Evolutionary conservation across 2,888 invertebrate genomes (phyloP), one percentile per base, ranked within the genome.

Genomic region (Furcula furcula): DNA sequence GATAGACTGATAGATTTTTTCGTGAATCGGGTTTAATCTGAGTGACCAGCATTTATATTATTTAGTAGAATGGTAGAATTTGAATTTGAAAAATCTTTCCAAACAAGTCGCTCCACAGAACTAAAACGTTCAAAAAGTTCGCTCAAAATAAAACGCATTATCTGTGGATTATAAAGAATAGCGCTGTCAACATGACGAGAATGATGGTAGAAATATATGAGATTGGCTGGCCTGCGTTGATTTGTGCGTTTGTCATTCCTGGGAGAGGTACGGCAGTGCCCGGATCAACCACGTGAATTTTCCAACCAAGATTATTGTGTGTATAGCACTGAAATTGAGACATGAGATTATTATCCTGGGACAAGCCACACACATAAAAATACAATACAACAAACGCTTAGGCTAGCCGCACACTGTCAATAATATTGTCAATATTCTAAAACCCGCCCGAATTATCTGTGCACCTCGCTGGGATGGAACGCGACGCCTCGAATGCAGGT

Each of bases 281-380:
- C 0, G 92, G 91, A 62, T 96, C 93, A 7, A 96, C 93, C 2
- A 97, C 94, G 75, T 95, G 92, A 56, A 97, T 97, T 77, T 96
- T 97, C 97, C 97, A 97, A 29, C 97, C 97, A 15, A 97, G 87
- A 75, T 96, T 95, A 52, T 93, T 94, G 86, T 97, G 97, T n/a
- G 94, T 94, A 85, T 95, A 97, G 79, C 97, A 97, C 97, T 97
- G 86, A 9, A 87, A 83, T 10, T 18, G 7, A 10, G 12, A 7
- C n/a, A n/a, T n/a, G n/a, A n/a, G n/a, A n/a, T n/a, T n/a, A n/a
- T n/a, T n/a, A n/a, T n/a, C n/a, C n/a, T n/a, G n/a, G n/a, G n/a
- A n/a, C n/a, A n/a, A n/a, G n/a, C n/a, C n/a, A n/a, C n/a, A n/a
- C n/a, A n/a, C n/a, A n/a, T n/a, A n/a, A n/a, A n/a, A n/a, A n/a